Base-by-base conservation (phyloP, 2,113 vertebrate genomes). In the Crocuta crocuta region DNA sequence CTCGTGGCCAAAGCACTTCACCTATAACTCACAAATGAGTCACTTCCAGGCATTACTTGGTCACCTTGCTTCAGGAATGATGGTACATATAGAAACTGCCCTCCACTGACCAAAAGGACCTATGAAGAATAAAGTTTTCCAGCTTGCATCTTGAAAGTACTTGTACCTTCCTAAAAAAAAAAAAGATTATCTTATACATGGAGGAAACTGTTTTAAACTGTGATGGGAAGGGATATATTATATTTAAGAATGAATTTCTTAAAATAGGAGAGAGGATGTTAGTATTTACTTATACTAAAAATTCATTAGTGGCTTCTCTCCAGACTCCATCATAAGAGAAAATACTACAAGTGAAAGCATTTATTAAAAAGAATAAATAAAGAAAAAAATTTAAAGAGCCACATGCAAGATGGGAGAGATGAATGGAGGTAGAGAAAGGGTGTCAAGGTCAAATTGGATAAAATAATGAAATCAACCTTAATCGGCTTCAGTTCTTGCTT, bases 261-360 rank as follows among this genome's bases (percentile, higher is more conserved):
- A 9, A 90, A 97, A 90, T 16, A 96, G 31, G 12, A 88, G 26
- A 95, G 21, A 89, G 7, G 66, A 68, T 70, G 33, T 66, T 87
- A 79, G 7, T 80, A 48, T 94, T 96, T 81, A 71, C 35, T 95
- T 80, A 85, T 66, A 43, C 26, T 91, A 86, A 74, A 48, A 89
- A 48, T 53, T 74, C 73, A 11, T 19, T 33, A 84, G 15, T 89
- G 33, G 26, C 26, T 55, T 82, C 5, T 7, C 79, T 89, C 6
- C 17, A 86, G 73, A 78, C 11, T 1, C 11, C 50, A 45, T 4
- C 15, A 91, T 68, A 19, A 90, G 35, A 76, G 10, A 76, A 6
- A 79, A 55, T 33, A n/a, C 66, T 84, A 33, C 58, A 8, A 66
- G 76, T 19, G 43, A 74, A 89, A 71, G 35, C 61, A 84, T 95